Conservation (phyloP, 1,140 invertebrate genomes). For the Bombus ignitus region DNA sequence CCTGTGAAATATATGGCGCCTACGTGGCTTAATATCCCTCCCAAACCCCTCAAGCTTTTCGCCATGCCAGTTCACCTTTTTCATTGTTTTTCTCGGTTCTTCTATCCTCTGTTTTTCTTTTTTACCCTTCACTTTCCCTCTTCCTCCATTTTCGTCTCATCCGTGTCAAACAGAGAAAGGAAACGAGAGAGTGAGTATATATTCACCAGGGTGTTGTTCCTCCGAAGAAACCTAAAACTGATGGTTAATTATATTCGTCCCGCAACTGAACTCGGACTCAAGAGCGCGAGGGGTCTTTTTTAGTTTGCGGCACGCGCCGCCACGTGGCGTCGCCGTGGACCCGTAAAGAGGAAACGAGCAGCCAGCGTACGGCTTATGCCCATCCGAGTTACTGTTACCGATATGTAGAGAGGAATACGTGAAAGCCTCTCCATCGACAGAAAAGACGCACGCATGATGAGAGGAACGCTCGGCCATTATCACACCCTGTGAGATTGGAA, state of each 20-base stretch:
- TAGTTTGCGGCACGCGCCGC: constrained; percentile 81
- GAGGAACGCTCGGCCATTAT: constrained; percentile 55
- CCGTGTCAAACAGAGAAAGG: background rate
- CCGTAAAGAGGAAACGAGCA: constrained; percentile 76
- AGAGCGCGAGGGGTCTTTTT: constrained; percentile 76
- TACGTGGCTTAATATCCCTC: constrained; percentile 40
- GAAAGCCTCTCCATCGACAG: constrained; percentile 19
- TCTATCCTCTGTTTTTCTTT: background rate
- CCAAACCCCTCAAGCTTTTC: constrained; percentile 8
- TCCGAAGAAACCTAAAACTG: constrained; percentile 81
- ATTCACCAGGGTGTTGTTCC: constrained; percentile 58
- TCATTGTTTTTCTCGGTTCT: constrained; percentile 15
- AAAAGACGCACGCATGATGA: constrained; percentile 13
- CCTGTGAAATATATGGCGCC: constrained; percentile 53
- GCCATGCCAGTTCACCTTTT: constrained; percentile 27
- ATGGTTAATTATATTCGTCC: constrained; percentile 82
- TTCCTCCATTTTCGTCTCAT: background rate
- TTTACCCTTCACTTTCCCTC: background rate
- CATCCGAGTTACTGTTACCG: constrained; percentile 73
- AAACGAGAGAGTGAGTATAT: background rate
- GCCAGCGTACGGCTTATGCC: constrained; percentile 50
- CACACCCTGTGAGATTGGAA: constrained; percentile 44
- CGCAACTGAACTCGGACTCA: constrained; percentile 71
- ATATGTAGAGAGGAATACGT: constrained; percentile 59
- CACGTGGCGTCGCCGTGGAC: constrained; percentile 76